Percentiles rank a stretch among this genome's conserved stretches.
phyloP scores from a whole-genome alignment of 2,797 vertebrate genomes.

The Lophura swinhoii region DNA sequence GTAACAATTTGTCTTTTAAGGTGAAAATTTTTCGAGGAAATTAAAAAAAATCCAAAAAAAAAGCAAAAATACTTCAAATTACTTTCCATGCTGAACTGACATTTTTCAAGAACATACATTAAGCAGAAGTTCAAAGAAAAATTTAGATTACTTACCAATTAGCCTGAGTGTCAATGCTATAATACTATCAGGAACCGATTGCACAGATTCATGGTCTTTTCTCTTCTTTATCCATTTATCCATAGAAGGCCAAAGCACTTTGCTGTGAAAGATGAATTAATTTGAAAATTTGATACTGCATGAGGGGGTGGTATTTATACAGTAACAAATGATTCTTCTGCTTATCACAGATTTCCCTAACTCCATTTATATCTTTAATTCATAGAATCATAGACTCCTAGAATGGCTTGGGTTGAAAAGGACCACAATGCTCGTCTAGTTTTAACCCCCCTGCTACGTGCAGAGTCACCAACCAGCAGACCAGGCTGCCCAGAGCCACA shows the following conservation, averaged over 20 bases:
- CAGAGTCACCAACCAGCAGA: no score
- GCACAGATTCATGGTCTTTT: conserved; percentile 76
- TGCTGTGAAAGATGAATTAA: conserved; percentile 77
- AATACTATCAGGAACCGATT: conserved; percentile 81
- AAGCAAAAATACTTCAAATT: not conserved
- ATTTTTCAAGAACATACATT: not conserved
- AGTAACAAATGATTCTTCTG: not conserved
- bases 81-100: not conserved
- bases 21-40: not conserved
- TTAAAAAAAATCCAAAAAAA: not conserved
- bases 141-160: conserved; percentile 84
- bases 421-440: no score
- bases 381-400: no score
- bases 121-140: not conserved
- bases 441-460: no score
- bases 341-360: not conserved
- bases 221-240: conserved; percentile 91
- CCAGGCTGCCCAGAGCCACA: no score
- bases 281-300: not conserved
- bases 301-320: not conserved
- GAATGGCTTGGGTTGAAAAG: no score
- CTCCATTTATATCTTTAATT: not conserved
- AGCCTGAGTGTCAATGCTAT: conserved; percentile 88
- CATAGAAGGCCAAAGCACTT: conserved; percentile 95
- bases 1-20: not conserved